Evolutionary conservation across 2,888 invertebrate genomes (phyloP).

Genomic region (Rhagium mordax): DNA sequence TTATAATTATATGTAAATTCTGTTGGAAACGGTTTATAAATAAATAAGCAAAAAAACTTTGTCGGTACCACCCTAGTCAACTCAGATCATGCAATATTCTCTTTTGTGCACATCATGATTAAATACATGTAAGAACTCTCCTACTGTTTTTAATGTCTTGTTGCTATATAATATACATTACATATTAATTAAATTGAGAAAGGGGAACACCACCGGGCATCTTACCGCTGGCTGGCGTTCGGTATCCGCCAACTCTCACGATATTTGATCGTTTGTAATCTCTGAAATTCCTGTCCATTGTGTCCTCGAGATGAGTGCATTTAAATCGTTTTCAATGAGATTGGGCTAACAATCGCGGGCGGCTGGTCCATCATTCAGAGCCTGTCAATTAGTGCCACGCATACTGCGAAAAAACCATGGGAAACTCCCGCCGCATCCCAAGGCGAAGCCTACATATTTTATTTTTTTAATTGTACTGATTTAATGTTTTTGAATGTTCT

Average conservation of each 20-base stretch:
- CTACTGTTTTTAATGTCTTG: background rate
- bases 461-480: constrained; percentile 34
- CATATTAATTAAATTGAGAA: background rate
- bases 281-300: constrained; percentile 42
- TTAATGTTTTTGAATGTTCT: constrained; percentile 15
- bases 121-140: constrained; percentile 8
- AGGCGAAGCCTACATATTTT: constrained; percentile 12
- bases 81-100: background rate
- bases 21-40: constrained; percentile 2
- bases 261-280: constrained; percentile 22
- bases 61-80: constrained; percentile 1
- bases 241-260: constrained; percentile 2
- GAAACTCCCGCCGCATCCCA: constrained; percentile 23
- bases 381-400: constrained; percentile 48
- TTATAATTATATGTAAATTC: constrained; percentile 14
- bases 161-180: background rate
- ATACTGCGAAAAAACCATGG: constrained; percentile 43
- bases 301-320: constrained; percentile 40
- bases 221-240: background rate
- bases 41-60: background rate
- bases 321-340: constrained; percentile 41
- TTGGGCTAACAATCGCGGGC: constrained; percentile 42
- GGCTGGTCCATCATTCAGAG: constrained; percentile 43
- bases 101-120: background rate
- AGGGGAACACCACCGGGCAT: background rate